These are phyloP conservation scores for Ceramica pisi DNA, from an alignment of 2,888 invertebrate species.

Conservation along the genomic window DNA sequence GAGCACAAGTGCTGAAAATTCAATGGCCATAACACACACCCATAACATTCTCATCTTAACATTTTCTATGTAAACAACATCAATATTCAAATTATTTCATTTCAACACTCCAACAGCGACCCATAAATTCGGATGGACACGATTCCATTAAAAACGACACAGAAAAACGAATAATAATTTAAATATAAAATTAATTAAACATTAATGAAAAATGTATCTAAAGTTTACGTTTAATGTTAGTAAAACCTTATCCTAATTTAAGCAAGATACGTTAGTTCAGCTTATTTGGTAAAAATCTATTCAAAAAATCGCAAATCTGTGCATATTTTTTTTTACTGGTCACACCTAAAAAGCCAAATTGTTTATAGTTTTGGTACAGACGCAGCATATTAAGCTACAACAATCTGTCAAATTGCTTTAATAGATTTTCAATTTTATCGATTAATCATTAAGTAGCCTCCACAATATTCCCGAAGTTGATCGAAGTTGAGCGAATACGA, in stretches of 20 bases:
- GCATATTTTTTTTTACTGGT: constrained; percentile 60
- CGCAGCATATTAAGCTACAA: too few species aligned
- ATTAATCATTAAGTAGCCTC: too few species aligned
- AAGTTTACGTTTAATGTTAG: constrained; percentile 66
- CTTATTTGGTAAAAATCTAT: constrained; percentile 75
- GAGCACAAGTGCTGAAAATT: neutral
- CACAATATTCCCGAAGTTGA: too few species aligned
- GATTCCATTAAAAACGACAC: constrained; percentile 39
- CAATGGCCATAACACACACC: constrained; percentile 14
- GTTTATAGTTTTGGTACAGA: constrained; percentile 59
- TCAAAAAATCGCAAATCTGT: constrained; percentile 68
- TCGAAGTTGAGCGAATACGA: too few species aligned
- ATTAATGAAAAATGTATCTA: constrained; percentile 43
- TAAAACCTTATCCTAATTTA: constrained; percentile 72
- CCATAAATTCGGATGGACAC: constrained; percentile 42
- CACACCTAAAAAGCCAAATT: constrained; percentile 82
- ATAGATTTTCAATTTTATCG: too few species aligned
- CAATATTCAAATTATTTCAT: constrained; percentile 35
- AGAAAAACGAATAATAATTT: constrained; percentile 61
- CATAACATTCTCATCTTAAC: constrained; percentile 38
- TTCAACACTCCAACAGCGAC: constrained; percentile 32
- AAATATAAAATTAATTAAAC: constrained; percentile 58
- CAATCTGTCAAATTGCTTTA: too few species aligned
- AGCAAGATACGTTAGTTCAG: constrained; percentile 69
- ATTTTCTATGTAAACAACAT: constrained; percentile 52